phyloP scores from a whole-genome alignment of 2,113 vertebrate genomes.

The Protobothrops flavoviridis region DNA sequence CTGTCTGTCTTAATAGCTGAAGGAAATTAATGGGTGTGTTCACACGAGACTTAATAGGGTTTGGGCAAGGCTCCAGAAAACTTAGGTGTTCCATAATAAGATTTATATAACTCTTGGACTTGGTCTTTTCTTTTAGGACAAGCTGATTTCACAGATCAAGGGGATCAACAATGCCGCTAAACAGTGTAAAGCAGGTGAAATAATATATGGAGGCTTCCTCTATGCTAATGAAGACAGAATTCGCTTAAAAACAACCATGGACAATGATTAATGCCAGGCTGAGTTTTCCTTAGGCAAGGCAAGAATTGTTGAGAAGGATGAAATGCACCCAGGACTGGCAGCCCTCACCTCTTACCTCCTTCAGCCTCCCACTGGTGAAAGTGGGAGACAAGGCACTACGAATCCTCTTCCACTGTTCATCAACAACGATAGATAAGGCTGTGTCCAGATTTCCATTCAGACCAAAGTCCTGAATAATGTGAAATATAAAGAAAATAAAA shows the following conservation, averaged over 20 bases:
- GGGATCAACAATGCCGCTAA: neutral
- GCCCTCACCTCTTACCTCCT: constrained; percentile 59
- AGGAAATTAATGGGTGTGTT: neutral
- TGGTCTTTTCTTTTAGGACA: neutral
- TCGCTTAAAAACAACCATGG: neutral
- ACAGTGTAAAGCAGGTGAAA: neutral
- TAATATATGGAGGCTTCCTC: no score
- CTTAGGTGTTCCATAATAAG: neutral
- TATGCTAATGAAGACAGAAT: neutral
- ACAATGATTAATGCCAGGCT: neutral
- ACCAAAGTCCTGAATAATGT: constrained; percentile 46
- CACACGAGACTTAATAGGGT: neutral
- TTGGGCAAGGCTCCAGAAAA: neutral
- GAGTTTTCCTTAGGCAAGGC: neutral
- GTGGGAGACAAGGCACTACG: constrained; percentile 64
- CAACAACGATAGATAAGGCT: neutral
- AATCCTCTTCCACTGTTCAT: constrained; percentile 74
- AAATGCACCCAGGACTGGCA: neutral
- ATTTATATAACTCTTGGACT: neutral
- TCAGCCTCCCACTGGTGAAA: constrained; percentile 74
- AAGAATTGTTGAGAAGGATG: neutral
- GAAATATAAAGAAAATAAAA: neutral
- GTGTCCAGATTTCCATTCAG: constrained; percentile 62
- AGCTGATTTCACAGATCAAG: neutral
- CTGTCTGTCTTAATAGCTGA: neutral